These are phyloP conservation scores for Microcaecilia unicolor DNA, from an alignment of 2,797 vertebrate species.

Conservation along the genomic window DNA sequence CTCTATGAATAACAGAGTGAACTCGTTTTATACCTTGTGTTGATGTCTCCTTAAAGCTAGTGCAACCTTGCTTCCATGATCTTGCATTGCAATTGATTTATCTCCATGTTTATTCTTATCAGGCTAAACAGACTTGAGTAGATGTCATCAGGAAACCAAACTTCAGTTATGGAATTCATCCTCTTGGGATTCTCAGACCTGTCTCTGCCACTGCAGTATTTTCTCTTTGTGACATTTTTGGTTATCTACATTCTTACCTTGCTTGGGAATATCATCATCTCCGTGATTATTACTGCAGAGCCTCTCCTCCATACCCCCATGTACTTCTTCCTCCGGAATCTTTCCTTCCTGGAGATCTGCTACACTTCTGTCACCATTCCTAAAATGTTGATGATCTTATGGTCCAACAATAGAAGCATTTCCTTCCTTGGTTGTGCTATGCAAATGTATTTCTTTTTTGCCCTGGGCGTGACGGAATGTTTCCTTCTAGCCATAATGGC, in stretches of 20 bases:
- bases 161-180: too few species aligned
- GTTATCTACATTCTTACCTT: slow-evolving; percentile 8
- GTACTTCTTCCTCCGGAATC: slow-evolving; percentile 11
- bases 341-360: slow-evolving; percentile 11
- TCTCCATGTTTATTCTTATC: too few species aligned
- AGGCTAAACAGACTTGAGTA: too few species aligned
- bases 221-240: too few species aligned
- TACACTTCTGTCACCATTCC: slow-evolving; percentile 9
- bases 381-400: slow-evolving; percentile 5
- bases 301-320: slow-evolving; percentile 5
- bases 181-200: too few species aligned
- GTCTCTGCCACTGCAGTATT: too few species aligned
- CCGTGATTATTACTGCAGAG: slow-evolving; percentile 5
- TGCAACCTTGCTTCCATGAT: too few species aligned
- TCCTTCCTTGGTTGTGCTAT: slow-evolving; percentile 1
- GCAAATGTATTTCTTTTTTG: slow-evolving; percentile 13
- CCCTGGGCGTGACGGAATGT: slow-evolving; percentile 9
- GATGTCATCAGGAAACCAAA: too few species aligned
- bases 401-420: slow-evolving; percentile 3
- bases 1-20: too few species aligned
- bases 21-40: too few species aligned
- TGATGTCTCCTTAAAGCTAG: too few species aligned
- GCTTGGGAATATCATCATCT: slow-evolving; percentile 1
- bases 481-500: slow-evolving; percentile 12
- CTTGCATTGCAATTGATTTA: too few species aligned